phyloP scores from a whole-genome alignment of 1,140 invertebrate species.

The Theocolax elegans region DNA sequence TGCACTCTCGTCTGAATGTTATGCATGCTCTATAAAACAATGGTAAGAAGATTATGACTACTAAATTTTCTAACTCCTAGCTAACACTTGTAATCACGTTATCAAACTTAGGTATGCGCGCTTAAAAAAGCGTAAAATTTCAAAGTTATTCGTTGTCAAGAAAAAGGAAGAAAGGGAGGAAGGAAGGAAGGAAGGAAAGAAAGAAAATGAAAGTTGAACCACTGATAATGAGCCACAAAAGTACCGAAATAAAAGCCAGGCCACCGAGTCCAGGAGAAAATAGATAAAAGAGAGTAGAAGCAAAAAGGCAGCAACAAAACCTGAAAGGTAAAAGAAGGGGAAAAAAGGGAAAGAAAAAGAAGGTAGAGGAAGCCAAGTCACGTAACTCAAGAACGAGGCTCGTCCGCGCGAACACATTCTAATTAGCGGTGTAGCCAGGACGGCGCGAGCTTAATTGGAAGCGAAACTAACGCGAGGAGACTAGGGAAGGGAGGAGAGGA shows the following conservation, averaged over 20 bases:
- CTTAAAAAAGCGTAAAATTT: too few species aligned
- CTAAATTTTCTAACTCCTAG: too few species aligned
- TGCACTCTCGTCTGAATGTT: too few species aligned
- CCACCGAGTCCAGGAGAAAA: too few species aligned
- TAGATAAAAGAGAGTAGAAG: background rate
- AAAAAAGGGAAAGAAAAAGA: background rate
- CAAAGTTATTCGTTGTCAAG: background rate
- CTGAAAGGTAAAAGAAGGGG: background rate
- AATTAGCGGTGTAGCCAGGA: slow-evolving; percentile 24
- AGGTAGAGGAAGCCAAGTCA: background rate
- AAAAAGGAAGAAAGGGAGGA: background rate
- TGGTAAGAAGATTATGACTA: too few species aligned
- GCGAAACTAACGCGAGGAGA: background rate
- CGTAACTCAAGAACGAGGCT: slow-evolving; percentile 5
- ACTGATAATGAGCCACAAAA: too few species aligned
- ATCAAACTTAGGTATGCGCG: too few species aligned
- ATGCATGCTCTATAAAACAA: too few species aligned
- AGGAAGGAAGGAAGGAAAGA: background rate
- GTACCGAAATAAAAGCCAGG: too few species aligned
- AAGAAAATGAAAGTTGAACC: background rate
- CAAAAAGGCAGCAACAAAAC: background rate
- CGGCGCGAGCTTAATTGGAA: slow-evolving; percentile 25
- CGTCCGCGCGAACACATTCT: slow-evolving; percentile 12
- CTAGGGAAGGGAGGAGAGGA: background rate
- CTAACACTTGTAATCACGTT: too few species aligned